Percentiles rank a stretch among this genome's conserved stretches.
Conservation (phyloP, 2,888 invertebrate species). For the Tenthredo distinguenda region DNA sequence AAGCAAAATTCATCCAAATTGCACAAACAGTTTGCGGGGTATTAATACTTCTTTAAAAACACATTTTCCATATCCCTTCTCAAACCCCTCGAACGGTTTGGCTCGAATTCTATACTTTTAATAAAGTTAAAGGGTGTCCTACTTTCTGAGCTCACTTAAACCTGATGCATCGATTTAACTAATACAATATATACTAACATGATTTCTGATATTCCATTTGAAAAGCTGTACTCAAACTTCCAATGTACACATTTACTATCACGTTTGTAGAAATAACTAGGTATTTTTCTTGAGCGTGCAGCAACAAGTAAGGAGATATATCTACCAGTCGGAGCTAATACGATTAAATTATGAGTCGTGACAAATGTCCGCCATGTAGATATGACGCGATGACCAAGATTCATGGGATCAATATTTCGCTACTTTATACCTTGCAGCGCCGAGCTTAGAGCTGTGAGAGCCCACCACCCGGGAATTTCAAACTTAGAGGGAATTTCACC, state of each 20-base stretch:
- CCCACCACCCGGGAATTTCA: neutral
- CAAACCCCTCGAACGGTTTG: neutral
- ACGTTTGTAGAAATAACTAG: neutral
- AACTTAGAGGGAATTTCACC: neutral
- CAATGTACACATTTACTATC: neutral
- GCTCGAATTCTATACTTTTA: neutral
- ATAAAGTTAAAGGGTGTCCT: neutral
- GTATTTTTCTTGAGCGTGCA: neutral
- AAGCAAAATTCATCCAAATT: neutral
- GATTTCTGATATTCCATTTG: neutral
- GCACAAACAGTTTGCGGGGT: neutral
- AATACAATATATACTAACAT: neutral
- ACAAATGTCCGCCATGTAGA: constrained; percentile 28
- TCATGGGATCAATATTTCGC: constrained; percentile 34
- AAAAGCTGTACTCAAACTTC: neutral
- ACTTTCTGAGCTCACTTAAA: neutral
- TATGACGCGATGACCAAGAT: neutral
- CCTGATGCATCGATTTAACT: neutral
- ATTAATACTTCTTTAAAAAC: neutral
- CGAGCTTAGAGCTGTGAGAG: neutral
- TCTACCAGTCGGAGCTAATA: neutral
- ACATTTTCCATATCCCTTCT: neutral
- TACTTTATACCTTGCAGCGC: neutral
- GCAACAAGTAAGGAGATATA: neutral
- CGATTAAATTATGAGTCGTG: neutral